Percentiles rank a stretch among this genome's conserved stretches.
These are phyloP conservation scores for Uropetala carovei DNA, from an alignment of 2,888 invertebrate species.

Conservation along the genomic window DNA sequence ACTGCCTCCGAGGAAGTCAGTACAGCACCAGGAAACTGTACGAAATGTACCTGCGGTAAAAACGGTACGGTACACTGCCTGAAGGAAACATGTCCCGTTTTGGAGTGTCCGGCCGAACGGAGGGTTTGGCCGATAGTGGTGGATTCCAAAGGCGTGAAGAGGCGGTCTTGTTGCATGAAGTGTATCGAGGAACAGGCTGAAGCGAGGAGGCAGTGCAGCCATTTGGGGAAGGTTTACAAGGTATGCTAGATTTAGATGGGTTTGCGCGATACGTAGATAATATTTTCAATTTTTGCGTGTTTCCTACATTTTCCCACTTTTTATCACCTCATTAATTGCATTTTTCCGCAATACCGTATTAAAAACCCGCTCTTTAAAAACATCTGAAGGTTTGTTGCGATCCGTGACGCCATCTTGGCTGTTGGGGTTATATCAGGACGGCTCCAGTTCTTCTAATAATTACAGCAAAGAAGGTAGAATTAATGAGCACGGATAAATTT, in stretches of 20 bases:
- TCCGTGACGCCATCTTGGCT: no score
- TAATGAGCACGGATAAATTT: no score
- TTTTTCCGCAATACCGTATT: no score
- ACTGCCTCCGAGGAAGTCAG: background rate
- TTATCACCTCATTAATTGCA: no score
- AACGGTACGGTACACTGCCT: slow-evolving; percentile 89
- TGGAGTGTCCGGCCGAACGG: slow-evolving; percentile 88
- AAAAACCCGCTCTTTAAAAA: no score
- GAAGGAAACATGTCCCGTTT: slow-evolving; percentile 90
- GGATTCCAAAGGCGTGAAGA: background rate
- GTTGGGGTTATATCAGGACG: background rate
- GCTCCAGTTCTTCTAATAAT: background rate
- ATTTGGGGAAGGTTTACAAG: slow-evolving; percentile 17
- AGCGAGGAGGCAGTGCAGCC: slow-evolving; percentile 76
- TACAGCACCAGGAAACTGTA: slow-evolving; percentile 81
- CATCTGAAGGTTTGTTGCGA: no score
- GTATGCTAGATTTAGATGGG: background rate
- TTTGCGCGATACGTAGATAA: background rate
- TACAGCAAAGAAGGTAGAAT: no score
- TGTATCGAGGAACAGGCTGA: slow-evolving; percentile 72
- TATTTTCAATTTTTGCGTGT: background rate
- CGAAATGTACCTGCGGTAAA: slow-evolving; percentile 85
- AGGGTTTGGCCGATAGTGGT: slow-evolving; percentile 75
- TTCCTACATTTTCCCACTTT: background rate
- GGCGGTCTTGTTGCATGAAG: slow-evolving; percentile 77